phyloP scores from a whole-genome alignment of 2,113 vertebrate species.

The Eurystomus gularis region DNA sequence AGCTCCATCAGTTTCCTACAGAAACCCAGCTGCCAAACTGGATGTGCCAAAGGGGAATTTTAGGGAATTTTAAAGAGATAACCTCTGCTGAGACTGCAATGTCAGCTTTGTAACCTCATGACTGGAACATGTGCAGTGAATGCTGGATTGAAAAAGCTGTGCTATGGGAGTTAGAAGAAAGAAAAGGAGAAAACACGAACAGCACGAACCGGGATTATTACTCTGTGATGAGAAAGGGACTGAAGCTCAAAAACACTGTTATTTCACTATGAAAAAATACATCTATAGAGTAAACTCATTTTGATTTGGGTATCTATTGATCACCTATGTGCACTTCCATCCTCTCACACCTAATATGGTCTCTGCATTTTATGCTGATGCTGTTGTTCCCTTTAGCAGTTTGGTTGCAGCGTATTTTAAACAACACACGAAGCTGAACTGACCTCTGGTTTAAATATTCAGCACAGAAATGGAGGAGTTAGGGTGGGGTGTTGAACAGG shows the following conservation, averaged over 20 bases:
- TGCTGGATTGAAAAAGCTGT: constrained; percentile 56
- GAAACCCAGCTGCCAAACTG: constrained; percentile 72
- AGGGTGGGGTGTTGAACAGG: fast-evolving
- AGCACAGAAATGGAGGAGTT: neutral
- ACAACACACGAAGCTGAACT: neutral
- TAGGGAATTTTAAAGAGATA: constrained; percentile 76
- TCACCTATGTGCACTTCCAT: neutral
- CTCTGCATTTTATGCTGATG: constrained; percentile 41
- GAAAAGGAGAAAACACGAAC: constrained; percentile 34
- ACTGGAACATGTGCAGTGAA: constrained; percentile 66
- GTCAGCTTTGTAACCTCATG: constrained; percentile 70
- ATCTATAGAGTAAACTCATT: constrained; percentile 18
- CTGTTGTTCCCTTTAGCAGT: constrained; percentile 10
- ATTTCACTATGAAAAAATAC: constrained; percentile 1
- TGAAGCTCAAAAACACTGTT: constrained; percentile 17
- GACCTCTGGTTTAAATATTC: constrained; percentile 23
- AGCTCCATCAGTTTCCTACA: constrained; percentile 62
- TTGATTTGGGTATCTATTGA: constrained; percentile 52
- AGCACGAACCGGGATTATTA: constrained; percentile 15
- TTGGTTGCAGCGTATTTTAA: neutral
- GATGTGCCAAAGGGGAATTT: constrained; percentile 76
- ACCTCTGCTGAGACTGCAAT: constrained; percentile 77
- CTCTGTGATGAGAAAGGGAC: constrained; percentile 28
- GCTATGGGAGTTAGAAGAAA: constrained; percentile 56
- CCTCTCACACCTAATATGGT: neutral